Evolutionary conservation across 2,888 invertebrate genomes (phyloP), one percentile per base, ranked within the genome.

Genomic region (Resseliella maxima): DNA sequence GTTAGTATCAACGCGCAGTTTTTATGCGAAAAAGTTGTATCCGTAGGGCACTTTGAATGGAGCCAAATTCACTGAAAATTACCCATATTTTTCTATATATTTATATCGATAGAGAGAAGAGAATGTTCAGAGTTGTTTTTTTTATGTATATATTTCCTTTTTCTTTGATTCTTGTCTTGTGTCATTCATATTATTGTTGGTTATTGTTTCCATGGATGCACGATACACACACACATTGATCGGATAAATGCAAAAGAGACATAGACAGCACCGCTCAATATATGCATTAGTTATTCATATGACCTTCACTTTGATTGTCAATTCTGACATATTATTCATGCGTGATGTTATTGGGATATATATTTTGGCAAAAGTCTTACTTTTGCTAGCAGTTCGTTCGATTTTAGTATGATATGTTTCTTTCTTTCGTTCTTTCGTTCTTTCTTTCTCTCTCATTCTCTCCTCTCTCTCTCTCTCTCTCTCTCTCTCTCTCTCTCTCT

Each of bases 221-320:
- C 8, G 8, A 50, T 8, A 41, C 12, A 18, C 18, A 41, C 12
- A 18, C 18, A 2, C 8, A 18, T 18, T 18, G 46, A 18, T 50
- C 15, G 18, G 2, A 50, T 50, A 8, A 18, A 50, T 41, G 41
- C 41, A 50, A 15, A 18, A 50, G 12, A 50, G 18, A 50, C 2
- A 50, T 50, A 50, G 46, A 50, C 46, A 18, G 18, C 46, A 50
- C 18, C 46, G 18, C 46, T 18, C 8, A 50, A 18, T 50, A 50
- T 41, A 8, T 50, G 46, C 46, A 50, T 50, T 50, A 50, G 46
- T 50, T 50, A 50, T 50, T 50, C 46, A 18, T 50, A 50, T 50
- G 46, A 50, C 46, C 46, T 50, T 50, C 46, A 50, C 46, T 50
- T 50, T 50, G 46, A 50, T 50, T 50, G 46, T 50, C 46, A 50